Percentiles rank a stretch among this genome's conserved stretches.
phyloP scores from a whole-genome alignment of 2,888 invertebrate genomes.

The Melieria omissa region DNA sequence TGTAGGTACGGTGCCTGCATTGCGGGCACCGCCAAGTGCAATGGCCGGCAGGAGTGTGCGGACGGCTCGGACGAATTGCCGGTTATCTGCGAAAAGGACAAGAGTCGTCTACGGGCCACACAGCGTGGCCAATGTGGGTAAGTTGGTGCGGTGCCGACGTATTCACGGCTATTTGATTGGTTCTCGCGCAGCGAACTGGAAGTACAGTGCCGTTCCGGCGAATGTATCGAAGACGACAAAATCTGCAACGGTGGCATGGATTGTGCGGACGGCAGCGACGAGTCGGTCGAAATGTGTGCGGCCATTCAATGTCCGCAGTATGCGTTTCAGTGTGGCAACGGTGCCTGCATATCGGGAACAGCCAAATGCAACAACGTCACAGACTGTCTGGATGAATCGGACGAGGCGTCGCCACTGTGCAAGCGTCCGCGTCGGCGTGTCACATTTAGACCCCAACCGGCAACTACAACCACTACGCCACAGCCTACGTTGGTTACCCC shows the following conservation, averaged over 20 bases:
- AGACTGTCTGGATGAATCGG: constrained; percentile 55
- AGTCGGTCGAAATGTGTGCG: constrained; percentile 52
- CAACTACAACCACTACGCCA: background rate
- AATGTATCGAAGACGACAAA: constrained; percentile 54
- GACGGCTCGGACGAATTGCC: constrained; percentile 51
- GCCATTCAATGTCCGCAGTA: constrained; percentile 49
- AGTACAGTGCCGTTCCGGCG: constrained; percentile 55
- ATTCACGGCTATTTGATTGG: too few relatives aligned
- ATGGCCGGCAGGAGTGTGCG: constrained; percentile 47
- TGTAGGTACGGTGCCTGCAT: constrained; percentile 61
- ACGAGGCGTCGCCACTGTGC: constrained; percentile 50
- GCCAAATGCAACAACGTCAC: constrained; percentile 47
- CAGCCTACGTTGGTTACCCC: background rate
- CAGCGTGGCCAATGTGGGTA: constrained; percentile 26
- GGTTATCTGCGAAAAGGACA: constrained; percentile 9
- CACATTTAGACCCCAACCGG: background rate
- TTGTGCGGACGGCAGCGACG: constrained; percentile 60
- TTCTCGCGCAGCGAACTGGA: background rate
- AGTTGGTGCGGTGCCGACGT: background rate
- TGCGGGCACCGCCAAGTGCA: constrained; percentile 40
- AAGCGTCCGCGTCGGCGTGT: constrained; percentile 13
- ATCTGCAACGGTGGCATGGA: constrained; percentile 56
- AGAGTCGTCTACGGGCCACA: background rate
- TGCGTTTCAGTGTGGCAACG: constrained; percentile 57
- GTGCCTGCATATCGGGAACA: constrained; percentile 49